Conservation (phyloP, 2,888 invertebrate genomes). For the Halocaridina rubra region DNA sequence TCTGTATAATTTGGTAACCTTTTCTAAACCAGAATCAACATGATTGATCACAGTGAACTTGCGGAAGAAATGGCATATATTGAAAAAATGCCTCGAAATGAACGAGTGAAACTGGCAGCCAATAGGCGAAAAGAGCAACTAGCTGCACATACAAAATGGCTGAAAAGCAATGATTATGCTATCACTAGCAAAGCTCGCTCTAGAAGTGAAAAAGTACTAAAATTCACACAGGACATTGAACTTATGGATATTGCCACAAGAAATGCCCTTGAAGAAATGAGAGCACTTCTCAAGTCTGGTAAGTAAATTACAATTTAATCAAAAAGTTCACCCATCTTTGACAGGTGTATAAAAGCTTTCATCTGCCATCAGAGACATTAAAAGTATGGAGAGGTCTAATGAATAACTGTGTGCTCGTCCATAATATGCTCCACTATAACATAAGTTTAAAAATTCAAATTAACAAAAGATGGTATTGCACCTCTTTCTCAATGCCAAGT, state of each 20-base stretch:
- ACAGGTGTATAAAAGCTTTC: no score
- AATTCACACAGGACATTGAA: constrained; percentile 14
- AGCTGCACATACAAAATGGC: constrained; percentile 30
- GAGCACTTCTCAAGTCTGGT: constrained; percentile 33
- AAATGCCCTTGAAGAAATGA: constrained; percentile 37
- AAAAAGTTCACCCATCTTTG: not conserved
- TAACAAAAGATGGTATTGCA: no score
- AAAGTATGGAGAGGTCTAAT: no score
- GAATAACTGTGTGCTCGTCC: no score
- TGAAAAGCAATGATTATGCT: constrained; percentile 3
- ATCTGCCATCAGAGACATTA: no score
- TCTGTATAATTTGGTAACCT: no score
- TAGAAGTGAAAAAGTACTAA: not conserved
- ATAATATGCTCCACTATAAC: no score
- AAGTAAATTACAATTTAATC: no score
- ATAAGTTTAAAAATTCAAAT: no score
- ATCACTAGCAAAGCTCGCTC: not conserved
- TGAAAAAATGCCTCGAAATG: constrained; percentile 33
- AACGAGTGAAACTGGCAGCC: constrained; percentile 34
- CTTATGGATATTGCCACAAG: constrained; percentile 38
- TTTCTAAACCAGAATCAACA: not conserved
- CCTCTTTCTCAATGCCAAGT: no score
- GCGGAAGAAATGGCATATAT: constrained; percentile 33
- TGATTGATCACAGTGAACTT: constrained; percentile 48
- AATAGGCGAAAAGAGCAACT: constrained; percentile 46